Base-by-base conservation (phyloP, 2,888 invertebrate species). In the Phytoseiulus persimilis region DNA sequence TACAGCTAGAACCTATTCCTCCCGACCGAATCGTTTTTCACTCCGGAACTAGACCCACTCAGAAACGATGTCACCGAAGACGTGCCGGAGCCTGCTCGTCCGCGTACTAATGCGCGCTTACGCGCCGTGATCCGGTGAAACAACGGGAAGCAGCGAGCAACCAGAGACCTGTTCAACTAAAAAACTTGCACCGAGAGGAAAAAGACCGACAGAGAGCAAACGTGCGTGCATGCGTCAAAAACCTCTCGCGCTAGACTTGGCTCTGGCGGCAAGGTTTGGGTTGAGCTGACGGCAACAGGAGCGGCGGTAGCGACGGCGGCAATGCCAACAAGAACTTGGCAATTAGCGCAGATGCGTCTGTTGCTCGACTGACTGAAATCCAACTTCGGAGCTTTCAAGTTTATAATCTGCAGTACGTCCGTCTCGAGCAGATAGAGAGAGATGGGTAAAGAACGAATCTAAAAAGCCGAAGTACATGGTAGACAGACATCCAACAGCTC, bases 311-410 rank as follows among this genome's bases (percentile, higher is more conserved):
- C 65, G 28, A 23, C 65, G 65, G 9, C 18, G 18, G 65, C 65
- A 65, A 65, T 28, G 65, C 65, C 65, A 65, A 65, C 65, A 65
- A 65, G 65, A 65, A 65, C 65, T 65, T 65, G 65, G 65, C 65
- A 65, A 65, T 65, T 65, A 65, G 65, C 65, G 65, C 65, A 65
- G 65, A 65, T 65, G 65, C 65, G 65, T 65, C 65, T 65, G 65
- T 65, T 65, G 28, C 65, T 65, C 65, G 65, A 65, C 65, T 65
- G 65, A 65, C 65, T 65, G 65, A 65, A 65, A 65, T 65, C 65
- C 65, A 65, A 65, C 65, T 65, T 65, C 65, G 18, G 65, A 65
- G 65, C 65, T 65, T 65, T 65, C 65, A 65, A 65, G 65, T 65
- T 65, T 65, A 65, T 65, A 65, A 65, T 65, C 65, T 65, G 65